Evolutionary conservation across 2,113 vertebrate species (phyloP), one percentile per base, ranked within the genome.

Genomic region (Macquaria ambigua): DNA sequence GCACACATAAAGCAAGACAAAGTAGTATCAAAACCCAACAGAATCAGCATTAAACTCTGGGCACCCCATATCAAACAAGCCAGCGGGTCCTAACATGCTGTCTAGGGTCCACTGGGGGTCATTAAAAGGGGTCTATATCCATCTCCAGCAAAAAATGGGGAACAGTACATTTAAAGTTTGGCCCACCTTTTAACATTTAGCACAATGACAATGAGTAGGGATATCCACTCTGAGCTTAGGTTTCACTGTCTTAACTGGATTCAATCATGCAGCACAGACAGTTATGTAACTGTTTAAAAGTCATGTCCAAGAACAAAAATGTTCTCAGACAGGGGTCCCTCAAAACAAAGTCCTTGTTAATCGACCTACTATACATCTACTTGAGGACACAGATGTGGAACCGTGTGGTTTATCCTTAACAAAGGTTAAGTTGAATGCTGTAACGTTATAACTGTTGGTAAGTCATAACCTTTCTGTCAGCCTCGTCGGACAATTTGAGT

Each of bases 201-300:
- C 62, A 62, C 18, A 25, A 2, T 50, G 18, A 64, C 1, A 56
- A 23, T 23, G 2, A 62, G 8, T 23, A 3, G 12, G 3, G 21
- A 37, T 74, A 6, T 15, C 37, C 68, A 48, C 4, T 53, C 0
- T 62, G 37, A 69, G 9, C 15, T 20, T 41, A 31, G 41, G 25
- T 61, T 83, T 63, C 20, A 71, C 25, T 52, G n/a, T 62, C 41
- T 71, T 34, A 4, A 28, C 64, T 55, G 76, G 58, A 69, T 25
- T 46, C 23, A 18, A 28, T 73, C 52, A 73, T 70, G 67, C 72
- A 53, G 18, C 14, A 59, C 82, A 88, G 41, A 75, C 70, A 77
- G 72, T 87, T 76, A 79, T 61, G 43, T 39, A 81, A 81, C 70
- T 72, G 63, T 52, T 55, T 58, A 73, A 79, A 48, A 82, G 48